Evolutionary conservation across 1,140 invertebrate genomes (phyloP), one percentile per base, ranked within the genome.

Genomic region (Helicoverpa armigera): DNA sequence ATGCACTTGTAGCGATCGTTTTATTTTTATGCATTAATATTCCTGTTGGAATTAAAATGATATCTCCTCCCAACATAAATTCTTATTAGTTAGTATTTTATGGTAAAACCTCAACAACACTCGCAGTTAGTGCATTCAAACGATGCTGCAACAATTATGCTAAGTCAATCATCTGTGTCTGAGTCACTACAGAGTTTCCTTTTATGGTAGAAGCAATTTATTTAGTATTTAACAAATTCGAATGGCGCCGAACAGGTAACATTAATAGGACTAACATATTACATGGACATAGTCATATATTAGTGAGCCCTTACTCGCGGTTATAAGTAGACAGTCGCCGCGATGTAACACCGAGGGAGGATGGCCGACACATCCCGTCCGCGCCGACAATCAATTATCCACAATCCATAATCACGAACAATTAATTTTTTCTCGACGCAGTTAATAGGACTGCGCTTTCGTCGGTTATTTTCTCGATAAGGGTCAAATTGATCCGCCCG

Each of bases 381-480:
- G 82, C 79, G 69, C 83, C 84, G 79, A 88, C 88, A 89, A 90
- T 90, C 87, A 92, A 90, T 90, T 92, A 90, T 87, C 87, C 82
- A 90, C 88, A 86, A 88, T 92, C 88, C 87, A 90, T 92, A 91
- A 92, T 92, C 88, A 89, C 86, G 81, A 88, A 89, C 89, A 92
- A 92, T 92, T 91, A 91, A 86, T 91, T 91, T 92, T 91, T 91
- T 90, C 89, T 89, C 74, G 83, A 74, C 76, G 84, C 83, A 84
- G 79, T 85, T 92, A 90, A 90, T 90, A 89, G 85, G 87, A 83
- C 79, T 83, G 79, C 81, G 87, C 85, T 90, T 92, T 92, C 86
- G 89, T 91, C 86, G 83, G 87, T 89, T 88, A 89, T 91, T 91
- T 90, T 92, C 88, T 89, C 88, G 89, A 91, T 92, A 92, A 92